phyloP scores from a whole-genome alignment of 2,797 vertebrate species.

The Mus spretus region DNA sequence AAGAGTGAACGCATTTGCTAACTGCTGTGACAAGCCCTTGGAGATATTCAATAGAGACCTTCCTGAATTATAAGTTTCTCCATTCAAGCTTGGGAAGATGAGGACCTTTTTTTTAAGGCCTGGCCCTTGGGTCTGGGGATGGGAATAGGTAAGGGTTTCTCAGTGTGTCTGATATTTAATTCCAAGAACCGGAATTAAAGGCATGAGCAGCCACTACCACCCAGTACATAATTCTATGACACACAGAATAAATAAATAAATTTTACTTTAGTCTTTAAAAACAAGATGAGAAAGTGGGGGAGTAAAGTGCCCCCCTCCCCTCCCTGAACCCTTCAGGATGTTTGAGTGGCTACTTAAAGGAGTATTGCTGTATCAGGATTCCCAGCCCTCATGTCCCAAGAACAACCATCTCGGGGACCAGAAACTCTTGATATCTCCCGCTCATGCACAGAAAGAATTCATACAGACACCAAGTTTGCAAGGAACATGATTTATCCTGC shows the following conservation, averaged over 20 bases:
- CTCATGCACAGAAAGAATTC: background rate
- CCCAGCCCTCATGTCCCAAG: background rate
- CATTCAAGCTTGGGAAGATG: background rate
- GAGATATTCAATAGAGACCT: background rate
- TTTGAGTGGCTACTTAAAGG: background rate
- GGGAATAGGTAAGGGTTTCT: too few species aligned
- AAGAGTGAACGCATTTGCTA: background rate
- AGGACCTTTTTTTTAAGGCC: background rate
- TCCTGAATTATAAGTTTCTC: background rate
- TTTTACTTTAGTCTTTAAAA: background rate
- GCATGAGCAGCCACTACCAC: background rate
- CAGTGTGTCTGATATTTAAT: background rate
- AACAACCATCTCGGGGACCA: background rate
- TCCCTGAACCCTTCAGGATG: background rate
- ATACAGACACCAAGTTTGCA: background rate
- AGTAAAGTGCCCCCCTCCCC: background rate
- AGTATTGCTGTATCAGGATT: background rate
- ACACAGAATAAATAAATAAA: background rate
- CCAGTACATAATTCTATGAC: background rate
- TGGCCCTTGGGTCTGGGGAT: background rate
- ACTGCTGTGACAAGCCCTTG: background rate
- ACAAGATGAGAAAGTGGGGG: background rate
- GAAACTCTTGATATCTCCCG: background rate
- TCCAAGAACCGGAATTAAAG: background rate
- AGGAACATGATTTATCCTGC: constrained; percentile 2